Conservation (phyloP, 2,113 vertebrate genomes). For the Semnornis frantzii region DNA sequence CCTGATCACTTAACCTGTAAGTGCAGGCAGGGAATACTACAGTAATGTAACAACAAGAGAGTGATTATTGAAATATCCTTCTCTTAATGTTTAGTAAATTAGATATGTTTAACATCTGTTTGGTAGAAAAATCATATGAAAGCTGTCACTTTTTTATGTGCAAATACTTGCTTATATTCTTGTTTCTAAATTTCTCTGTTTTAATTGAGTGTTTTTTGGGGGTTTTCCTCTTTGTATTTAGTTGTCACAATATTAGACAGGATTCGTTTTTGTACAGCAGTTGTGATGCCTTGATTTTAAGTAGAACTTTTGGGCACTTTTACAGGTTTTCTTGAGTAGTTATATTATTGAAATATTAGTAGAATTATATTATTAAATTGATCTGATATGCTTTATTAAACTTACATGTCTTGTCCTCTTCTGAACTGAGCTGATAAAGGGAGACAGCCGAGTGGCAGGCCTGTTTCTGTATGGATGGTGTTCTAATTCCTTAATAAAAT, state of each 20-base stretch:
- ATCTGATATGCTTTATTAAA: too few species aligned
- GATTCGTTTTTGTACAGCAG: background rate
- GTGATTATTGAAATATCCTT: background rate
- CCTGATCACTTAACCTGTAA: background rate
- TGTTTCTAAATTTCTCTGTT: background rate
- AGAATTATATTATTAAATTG: too few species aligned
- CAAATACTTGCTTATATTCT: background rate
- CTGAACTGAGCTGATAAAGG: background rate
- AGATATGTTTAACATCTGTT: background rate
- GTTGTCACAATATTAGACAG: too few species aligned
- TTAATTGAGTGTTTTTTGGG: background rate
- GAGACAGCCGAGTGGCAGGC: background rate
- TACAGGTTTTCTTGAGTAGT: background rate
- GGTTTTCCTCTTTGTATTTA: background rate
- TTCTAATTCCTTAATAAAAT: background rate
- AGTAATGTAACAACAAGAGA: background rate
- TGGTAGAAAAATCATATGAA: background rate
- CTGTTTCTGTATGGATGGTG: background rate
- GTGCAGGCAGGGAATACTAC: background rate
- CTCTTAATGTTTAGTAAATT: background rate
- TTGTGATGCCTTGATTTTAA: background rate
- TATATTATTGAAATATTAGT: too few species aligned
- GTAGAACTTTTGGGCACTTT: background rate
- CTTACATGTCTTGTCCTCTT: background rate
- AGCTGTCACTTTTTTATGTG: background rate